These are phyloP conservation scores for Amblyopsis rosae DNA, from an alignment of 2,113 vertebrate species.

Conservation along the genomic window DNA sequence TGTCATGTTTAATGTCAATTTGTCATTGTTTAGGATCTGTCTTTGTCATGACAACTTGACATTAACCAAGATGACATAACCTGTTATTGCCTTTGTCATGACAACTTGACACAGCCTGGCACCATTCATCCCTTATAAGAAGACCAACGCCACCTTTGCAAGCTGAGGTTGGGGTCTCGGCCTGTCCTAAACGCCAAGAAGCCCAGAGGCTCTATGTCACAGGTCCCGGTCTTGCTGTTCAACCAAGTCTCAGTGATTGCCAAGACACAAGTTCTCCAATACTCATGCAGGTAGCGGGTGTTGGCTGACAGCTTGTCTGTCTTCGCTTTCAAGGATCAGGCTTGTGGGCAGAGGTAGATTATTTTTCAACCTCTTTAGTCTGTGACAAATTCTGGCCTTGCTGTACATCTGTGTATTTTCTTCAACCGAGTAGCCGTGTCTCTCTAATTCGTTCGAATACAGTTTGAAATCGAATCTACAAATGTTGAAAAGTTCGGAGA, in stretches of 20 bases:
- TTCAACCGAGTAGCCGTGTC: not conserved
- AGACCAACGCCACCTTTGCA: not conserved
- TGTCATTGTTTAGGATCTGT: no score
- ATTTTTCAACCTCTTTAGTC: not conserved
- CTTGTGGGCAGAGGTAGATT: constrained; percentile 2
- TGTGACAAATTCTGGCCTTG: not conserved
- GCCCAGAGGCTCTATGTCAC: not conserved
- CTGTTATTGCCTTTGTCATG: no score
- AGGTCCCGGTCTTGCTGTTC: not conserved
- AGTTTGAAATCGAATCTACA: not conserved
- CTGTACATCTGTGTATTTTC: not conserved
- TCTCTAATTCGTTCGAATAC: not conserved
- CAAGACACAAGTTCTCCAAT: constrained; percentile 3
- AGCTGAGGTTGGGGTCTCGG: not conserved
- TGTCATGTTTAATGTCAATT: no score
- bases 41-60: no score
- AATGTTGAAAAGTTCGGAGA: not conserved
- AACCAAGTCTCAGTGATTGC: constrained; percentile 14
- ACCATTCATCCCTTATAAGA: constrained; percentile 19
- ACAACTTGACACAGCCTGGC: constrained; percentile 6
- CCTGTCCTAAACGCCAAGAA: not conserved
- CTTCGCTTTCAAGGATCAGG: constrained; percentile 6
- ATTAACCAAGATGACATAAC: no score
- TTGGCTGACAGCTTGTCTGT: constrained; percentile 2
- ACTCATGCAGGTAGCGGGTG: constrained; percentile 13